Percentiles rank a stretch among this genome's conserved stretches.
Conservation (phyloP, 2,797 vertebrate species). For the Amblyraja radiata region DNA sequence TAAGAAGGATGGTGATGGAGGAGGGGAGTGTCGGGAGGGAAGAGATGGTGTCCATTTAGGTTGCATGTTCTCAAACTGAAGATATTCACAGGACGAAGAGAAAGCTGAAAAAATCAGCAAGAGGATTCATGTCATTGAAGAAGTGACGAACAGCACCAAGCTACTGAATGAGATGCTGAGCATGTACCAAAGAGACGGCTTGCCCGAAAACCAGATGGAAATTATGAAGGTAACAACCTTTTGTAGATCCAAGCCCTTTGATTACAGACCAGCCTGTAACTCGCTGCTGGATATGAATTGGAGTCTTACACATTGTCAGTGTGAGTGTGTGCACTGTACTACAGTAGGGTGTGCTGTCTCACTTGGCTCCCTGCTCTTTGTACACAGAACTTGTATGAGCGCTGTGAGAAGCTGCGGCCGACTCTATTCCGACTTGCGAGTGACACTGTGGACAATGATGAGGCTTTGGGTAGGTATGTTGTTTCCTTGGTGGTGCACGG, state of each 20-base stretch:
- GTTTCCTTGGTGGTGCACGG: neutral
- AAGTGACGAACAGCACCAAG: slow-evolving; percentile 62
- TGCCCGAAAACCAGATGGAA: slow-evolving; percentile 48
- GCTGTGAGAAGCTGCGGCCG: slow-evolving; percentile 71
- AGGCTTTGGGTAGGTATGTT: slow-evolving; percentile 52
- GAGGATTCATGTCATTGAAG: slow-evolving; percentile 59
- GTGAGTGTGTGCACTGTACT: too few species aligned
- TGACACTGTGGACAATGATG: slow-evolving; percentile 67
- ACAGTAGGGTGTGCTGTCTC: neutral
- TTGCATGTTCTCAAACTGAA: neutral
- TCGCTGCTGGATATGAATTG: neutral
- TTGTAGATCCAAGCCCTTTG: too few species aligned
- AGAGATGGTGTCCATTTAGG: too few species aligned
- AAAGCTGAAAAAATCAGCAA: slow-evolving; percentile 65
- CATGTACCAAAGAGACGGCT: slow-evolving; percentile 43
- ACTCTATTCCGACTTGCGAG: slow-evolving; percentile 78
- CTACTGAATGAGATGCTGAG: slow-evolving; percentile 61
- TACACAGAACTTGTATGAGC: slow-evolving; percentile 59
- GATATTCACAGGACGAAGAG: slow-evolving; percentile 69
- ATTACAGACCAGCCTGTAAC: neutral
- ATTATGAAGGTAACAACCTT: slow-evolving; percentile 60
- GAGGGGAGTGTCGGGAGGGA: too few species aligned
- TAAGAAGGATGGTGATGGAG: too few species aligned
- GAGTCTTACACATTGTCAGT: neutral
- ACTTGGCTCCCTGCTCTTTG: neutral